Evolutionary conservation across 2,113 vertebrate species (phyloP).

Genomic region (Poecilia latipinna): DNA sequence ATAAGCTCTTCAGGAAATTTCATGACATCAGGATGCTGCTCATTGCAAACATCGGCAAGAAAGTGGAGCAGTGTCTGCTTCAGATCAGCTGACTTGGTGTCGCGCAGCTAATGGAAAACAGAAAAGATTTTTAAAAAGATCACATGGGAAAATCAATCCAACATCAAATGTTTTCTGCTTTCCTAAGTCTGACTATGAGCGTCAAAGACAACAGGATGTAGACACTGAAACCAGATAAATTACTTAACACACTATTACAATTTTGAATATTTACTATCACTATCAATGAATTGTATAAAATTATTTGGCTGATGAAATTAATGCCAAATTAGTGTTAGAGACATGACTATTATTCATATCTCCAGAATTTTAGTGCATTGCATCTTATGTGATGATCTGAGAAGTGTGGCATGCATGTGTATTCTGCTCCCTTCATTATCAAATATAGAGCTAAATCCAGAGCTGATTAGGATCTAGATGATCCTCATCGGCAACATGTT

Average conservation of each 20-base stretch:
- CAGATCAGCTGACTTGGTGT: constrained; percentile 84
- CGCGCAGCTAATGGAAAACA: constrained; percentile 77
- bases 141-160: neutral
- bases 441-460: neutral
- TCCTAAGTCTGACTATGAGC: neutral
- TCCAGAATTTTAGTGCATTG: neutral
- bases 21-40: constrained; percentile 84
- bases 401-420: neutral
- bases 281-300: neutral
- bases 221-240: neutral
- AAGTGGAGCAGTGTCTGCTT: constrained; percentile 91
- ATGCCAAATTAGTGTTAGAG: too few species aligned
- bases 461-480: too few species aligned
- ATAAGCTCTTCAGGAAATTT: constrained; percentile 88
- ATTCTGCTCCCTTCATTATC: neutral
- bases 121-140: neutral
- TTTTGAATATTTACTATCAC: neutral
- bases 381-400: neutral
- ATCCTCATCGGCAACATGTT: too few species aligned
- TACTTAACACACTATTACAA: neutral
- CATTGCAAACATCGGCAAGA: constrained; percentile 87
- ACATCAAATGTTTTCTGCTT: constrained; percentile 5
- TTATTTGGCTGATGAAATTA: neutral
- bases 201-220: neutral
- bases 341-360: too few species aligned